Conservation (phyloP, 2,888 invertebrate genomes). For the Lamellibrachia columna region DNA sequence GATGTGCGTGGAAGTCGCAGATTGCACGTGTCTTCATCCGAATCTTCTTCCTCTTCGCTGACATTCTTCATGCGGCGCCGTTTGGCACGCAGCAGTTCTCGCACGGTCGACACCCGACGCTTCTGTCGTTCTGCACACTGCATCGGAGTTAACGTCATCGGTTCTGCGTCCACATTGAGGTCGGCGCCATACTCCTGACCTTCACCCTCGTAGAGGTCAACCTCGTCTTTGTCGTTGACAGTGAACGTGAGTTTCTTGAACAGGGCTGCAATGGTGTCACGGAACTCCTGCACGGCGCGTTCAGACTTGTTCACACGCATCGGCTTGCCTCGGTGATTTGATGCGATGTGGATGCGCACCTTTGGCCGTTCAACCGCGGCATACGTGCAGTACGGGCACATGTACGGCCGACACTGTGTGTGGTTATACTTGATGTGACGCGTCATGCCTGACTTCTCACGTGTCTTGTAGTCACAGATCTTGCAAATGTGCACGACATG, state of each 20-base stretch:
- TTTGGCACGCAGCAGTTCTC: constrained; percentile 12
- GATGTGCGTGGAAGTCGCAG: background rate
- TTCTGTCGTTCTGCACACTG: constrained; percentile 7
- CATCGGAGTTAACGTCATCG: background rate
- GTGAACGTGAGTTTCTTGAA: constrained; percentile 24
- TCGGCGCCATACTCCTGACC: background rate
- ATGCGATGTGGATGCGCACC: constrained; percentile 27
- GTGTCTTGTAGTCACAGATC: constrained; percentile 28
- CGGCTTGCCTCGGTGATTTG: constrained; percentile 23
- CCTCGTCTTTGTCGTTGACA: constrained; percentile 13
- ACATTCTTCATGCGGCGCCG: background rate
- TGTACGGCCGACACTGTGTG: constrained; percentile 30
- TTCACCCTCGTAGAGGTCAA: constrained; percentile 23
- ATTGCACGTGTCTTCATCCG: background rate
- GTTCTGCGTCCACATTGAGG: background rate
- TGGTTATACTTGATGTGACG: constrained; percentile 34
- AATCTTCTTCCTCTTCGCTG: background rate
- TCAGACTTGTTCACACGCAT: constrained; percentile 19
- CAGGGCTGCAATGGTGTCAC: constrained; percentile 18
- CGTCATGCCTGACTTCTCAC: constrained; percentile 24
- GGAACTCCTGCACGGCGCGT: constrained; percentile 19
- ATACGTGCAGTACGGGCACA: constrained; percentile 33
- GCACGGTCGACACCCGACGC: background rate
- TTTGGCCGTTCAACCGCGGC: constrained; percentile 27
- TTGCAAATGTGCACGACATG: constrained; percentile 28